These are phyloP conservation scores for Menidia menidia DNA, from an alignment of 2,797 vertebrate species.

Conservation along the genomic window DNA sequence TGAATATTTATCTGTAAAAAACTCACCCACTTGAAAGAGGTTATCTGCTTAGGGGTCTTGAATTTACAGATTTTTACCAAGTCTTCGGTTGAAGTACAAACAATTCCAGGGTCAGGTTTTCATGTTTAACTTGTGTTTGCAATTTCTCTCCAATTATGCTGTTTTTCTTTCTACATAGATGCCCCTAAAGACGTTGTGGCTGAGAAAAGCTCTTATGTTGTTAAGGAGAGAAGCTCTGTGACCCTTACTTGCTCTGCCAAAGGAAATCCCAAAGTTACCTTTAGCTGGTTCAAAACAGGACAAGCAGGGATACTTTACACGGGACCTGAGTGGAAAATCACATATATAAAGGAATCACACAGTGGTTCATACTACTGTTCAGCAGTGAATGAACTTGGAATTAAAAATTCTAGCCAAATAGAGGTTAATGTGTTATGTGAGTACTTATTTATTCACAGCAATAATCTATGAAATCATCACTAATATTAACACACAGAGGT, in stretches of 20 bases:
- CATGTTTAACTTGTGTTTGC: background rate
- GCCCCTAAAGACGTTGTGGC: constrained; percentile 23
- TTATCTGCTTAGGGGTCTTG: too few species aligned
- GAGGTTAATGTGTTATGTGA: constrained; percentile 60
- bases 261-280: constrained; percentile 29
- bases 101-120: background rate
- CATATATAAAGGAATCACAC: background rate
- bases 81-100: background rate
- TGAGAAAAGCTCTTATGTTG: fast-evolving
- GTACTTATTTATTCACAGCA: constrained; percentile 21
- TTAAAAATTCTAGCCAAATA: fast-evolving
- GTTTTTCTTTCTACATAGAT: constrained; percentile 53
- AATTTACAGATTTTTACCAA: background rate
- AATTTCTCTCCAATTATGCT: background rate
- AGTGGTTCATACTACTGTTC: constrained; percentile 59
- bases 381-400: constrained; percentile 46
- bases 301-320: fast-evolving
- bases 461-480: background rate
- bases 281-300: constrained; percentile 49
- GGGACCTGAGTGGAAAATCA: fast-evolving
- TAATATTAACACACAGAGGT: too few species aligned
- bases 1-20: too few species aligned
- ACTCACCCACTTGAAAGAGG: too few species aligned
- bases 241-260: constrained; percentile 62
- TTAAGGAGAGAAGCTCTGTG: constrained; percentile 35